Base-by-base conservation (phyloP, 2,113 vertebrate species). In the Xiphophorus couchianus region DNA sequence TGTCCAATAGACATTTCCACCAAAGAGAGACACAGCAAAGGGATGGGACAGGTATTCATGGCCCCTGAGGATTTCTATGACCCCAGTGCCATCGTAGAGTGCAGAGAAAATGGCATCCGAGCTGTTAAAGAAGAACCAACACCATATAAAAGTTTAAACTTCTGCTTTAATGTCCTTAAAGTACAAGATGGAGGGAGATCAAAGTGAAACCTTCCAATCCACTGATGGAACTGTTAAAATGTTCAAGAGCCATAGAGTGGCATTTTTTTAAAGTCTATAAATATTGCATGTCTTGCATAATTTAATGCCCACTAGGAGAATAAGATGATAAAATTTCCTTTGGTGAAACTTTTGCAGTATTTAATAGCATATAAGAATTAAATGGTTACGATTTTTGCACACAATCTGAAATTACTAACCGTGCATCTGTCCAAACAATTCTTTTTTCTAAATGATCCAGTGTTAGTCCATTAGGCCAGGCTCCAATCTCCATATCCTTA, bases 81-180 rank as follows among this genome's bases (percentile, higher is more conserved):
- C 96, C 77, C 91, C 89, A 17, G 92, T 96, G 74, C 98, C 98
- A 73, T 99, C 98, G 31, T 99, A 99, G 51, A 98, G 90, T 3
- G 98, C 97, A 66, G 98, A 99, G 93, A 97, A 99, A 93, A 99
- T 99, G 76, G 97, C 98, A 89, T 99, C 98, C 11, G 98, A 99
- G 87, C 98, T 99, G 91, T 71, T 91, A 7, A 76, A 87, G 51
- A 82, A 62, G 85, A 35, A 42, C 13, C n/a, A 39, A 80, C 70
- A 84, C n/a, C 67, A 30, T 51, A 71, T 84, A 66, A 85, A 83
- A 77, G 71, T 76, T 81, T 74, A 63, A 89, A 79, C 22, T 25
- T 28, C 66, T 80, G 62, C 75, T 62, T 63, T 77, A 51, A 76
- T 62, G 31, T 68, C 54, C 17, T 33, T 58, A 31, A 76, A 74